Evolutionary conservation across 2,888 invertebrate genomes (phyloP), one percentile per base, ranked within the genome.

Genomic region (Noctua fimbriata): DNA sequence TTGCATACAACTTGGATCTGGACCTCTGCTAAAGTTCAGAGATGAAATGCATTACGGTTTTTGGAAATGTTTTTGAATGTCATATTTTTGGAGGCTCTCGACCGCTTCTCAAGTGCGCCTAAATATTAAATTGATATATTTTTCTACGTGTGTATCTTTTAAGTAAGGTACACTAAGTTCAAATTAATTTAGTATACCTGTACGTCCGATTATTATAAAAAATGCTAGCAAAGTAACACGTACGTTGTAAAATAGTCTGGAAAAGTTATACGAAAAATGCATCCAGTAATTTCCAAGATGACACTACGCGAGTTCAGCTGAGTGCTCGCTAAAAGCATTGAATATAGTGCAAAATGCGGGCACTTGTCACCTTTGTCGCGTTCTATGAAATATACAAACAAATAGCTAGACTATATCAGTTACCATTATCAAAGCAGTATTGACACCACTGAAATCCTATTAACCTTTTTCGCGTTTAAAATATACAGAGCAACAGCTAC

Each of bases 251-350:
- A 78, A 60, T 69, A 60, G 41, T 60, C 82, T 44, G 9, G 24
- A 52, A 72, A 78, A 69, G 9, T 71, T 49, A 44, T 28, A 60
- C 58, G 44, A 71, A 73, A 79, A 79, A 70, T 82, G 67, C 60
- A 81, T 24, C 47, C 49, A 60, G 85, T 73, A 73, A 73, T 85
- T 73, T 85, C 36, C 69, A 73, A 82, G 82, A 82, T 85, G 67
- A 74, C 83, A 72, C 74, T 69, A 16, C 32, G 44, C 49, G 75
- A 49, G 44, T 74, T 69, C 71, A 72, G 81, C 63, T 69, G 82
- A 83, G 86, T 85, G 83, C 81, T 55, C n/a, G 86, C 86, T 83
- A 85, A 83, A 85, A 83, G 82, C 83, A 85, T 69, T 85, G 82
- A 81, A 63, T 81, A 16, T 44, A 58, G 82, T 69, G 65, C 65